Percentiles rank a stretch among this genome's conserved stretches.
Evolutionary conservation across 2,888 invertebrate species (phyloP).

Genomic region (Microdon myrmicae): DNA sequence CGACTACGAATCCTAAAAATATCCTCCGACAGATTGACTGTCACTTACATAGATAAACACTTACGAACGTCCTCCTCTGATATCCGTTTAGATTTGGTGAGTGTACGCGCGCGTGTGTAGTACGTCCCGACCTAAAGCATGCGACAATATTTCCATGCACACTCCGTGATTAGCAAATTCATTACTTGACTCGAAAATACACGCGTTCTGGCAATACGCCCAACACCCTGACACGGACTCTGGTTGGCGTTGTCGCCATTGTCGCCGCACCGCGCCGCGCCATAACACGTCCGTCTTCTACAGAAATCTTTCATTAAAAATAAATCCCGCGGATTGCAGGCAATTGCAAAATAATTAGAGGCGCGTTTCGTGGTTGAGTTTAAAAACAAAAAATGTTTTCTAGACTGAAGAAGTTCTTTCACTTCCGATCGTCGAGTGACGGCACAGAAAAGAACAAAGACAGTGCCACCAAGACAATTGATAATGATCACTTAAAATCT

Average conservation of each 20-base stretch:
- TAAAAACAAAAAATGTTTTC: slow-evolving; percentile 61
- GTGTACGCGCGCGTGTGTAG: neutral
- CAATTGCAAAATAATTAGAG: slow-evolving; percentile 40
- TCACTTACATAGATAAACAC: slow-evolving; percentile 39
- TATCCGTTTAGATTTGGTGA: slow-evolving; percentile 12
- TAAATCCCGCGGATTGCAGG: slow-evolving; percentile 46
- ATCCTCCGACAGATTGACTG: slow-evolving; percentile 32
- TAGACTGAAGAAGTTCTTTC: slow-evolving; percentile 62
- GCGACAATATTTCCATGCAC: slow-evolving; percentile 48
- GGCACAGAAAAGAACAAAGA: slow-evolving; percentile 29
- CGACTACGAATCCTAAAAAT: slow-evolving; percentile 34
- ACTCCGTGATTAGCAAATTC: slow-evolving; percentile 39
- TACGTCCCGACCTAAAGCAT: slow-evolving; percentile 28
- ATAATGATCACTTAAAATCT: slow-evolving; percentile 32
- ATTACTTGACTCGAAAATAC: slow-evolving; percentile 44
- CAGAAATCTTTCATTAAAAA: slow-evolving; percentile 35
- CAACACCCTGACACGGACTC: slow-evolving; percentile 5
- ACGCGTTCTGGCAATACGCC: slow-evolving; percentile 34
- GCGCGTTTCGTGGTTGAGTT: slow-evolving; percentile 16
- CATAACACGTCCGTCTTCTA: slow-evolving; percentile 6
- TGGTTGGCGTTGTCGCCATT: too few relatives aligned
- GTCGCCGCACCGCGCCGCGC: too few relatives aligned
- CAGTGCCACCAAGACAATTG: slow-evolving; percentile 3
- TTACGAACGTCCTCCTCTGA: slow-evolving; percentile 22
- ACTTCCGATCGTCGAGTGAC: slow-evolving; percentile 55